phyloP scores from a whole-genome alignment of 2,113 vertebrate genomes.

The Enhydra lutris region DNA sequence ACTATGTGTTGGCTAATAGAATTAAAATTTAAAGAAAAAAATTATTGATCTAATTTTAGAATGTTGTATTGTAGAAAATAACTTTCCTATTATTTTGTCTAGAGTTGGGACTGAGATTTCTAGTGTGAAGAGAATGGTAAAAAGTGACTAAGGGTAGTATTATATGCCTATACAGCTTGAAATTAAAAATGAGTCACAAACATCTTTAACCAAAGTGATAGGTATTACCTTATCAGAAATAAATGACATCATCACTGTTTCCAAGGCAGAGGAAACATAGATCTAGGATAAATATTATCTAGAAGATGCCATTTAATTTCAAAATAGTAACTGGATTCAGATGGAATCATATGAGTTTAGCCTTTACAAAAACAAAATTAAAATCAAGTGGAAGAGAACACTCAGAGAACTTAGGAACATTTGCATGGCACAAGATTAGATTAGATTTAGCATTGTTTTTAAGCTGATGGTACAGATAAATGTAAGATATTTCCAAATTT shows the following conservation, averaged over 20 bases:
- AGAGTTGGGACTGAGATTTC: background rate
- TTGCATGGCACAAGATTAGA: background rate
- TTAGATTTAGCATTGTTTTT: background rate
- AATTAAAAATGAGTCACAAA: background rate
- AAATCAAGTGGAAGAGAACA: background rate
- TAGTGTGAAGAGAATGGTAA: background rate
- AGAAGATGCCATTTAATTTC: background rate
- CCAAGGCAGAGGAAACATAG: background rate
- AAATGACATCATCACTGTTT: background rate
- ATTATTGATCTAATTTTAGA: background rate
- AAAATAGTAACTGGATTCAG: slow-evolving; percentile 15
- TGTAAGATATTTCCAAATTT: background rate
- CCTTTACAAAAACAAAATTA: background rate
- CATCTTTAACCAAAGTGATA: background rate
- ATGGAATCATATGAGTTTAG: background rate
- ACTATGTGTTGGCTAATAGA: too few species aligned
- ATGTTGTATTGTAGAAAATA: background rate
- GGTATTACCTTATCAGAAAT: background rate
- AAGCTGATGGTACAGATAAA: background rate
- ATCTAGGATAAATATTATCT: background rate
- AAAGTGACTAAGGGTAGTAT: background rate
- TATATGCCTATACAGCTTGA: background rate
- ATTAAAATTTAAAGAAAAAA: too few species aligned
- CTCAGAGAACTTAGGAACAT: background rate
- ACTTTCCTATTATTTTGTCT: background rate